phyloP scores from a whole-genome alignment of 2,113 vertebrate species.

The Spilogale gracilis region DNA sequence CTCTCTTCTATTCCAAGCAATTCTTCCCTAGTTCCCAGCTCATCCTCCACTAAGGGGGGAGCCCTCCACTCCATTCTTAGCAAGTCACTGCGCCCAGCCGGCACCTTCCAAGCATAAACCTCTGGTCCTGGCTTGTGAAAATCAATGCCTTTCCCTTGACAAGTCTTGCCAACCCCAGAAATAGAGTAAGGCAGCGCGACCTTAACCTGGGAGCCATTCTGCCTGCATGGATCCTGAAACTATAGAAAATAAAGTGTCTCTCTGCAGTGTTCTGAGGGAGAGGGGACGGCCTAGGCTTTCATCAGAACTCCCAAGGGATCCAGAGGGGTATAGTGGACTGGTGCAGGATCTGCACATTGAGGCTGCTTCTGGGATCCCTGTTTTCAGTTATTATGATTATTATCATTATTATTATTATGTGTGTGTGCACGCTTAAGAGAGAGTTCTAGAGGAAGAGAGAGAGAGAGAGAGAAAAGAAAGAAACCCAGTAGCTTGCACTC shows the following conservation, averaged over 20 bases:
- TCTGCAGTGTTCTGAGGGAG: no score
- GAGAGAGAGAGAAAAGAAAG: no score
- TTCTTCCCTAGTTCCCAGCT: background rate
- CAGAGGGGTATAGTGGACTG: accelerated
- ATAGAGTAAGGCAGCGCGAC: accelerated
- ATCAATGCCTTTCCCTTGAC: accelerated
- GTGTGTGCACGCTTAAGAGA: no score
- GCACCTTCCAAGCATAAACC: accelerated
- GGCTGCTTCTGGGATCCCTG: no score
- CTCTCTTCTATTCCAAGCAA: background rate
- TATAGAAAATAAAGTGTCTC: background rate
- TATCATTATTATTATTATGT: no score
- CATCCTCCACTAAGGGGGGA: background rate
- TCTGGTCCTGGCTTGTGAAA: background rate
- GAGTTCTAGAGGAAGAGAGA: no score
- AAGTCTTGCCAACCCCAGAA: background rate
- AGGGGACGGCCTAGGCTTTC: background rate
- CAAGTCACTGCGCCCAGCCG: accelerated
- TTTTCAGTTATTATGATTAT: no score
- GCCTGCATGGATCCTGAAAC: background rate
- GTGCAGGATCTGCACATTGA: background rate
- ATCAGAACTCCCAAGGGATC: background rate
- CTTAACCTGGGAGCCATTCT: background rate
- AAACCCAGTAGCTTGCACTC: accelerated
- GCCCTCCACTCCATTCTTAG: background rate